Evolutionary conservation across 2,888 invertebrate genomes (phyloP).

Genomic region (Nemotelus nigrinus): DNA sequence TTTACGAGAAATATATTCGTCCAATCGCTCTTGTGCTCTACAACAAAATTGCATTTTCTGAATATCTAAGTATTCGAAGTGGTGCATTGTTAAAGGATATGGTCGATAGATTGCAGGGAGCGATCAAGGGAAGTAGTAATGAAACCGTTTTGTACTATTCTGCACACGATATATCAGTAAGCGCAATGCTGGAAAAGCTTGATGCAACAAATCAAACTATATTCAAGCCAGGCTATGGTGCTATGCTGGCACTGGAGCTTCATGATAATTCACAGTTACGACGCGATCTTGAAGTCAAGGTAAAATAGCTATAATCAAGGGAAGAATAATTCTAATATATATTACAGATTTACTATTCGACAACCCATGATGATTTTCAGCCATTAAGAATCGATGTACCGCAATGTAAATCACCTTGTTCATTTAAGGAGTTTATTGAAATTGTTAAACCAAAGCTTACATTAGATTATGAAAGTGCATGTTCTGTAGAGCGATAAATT

Average conservation of each 20-base stretch:
- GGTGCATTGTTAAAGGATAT: slow-evolving; percentile 76
- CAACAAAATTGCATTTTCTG: slow-evolving; percentile 55
- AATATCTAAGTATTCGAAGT: slow-evolving; percentile 72
- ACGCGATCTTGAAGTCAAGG: slow-evolving; percentile 67
- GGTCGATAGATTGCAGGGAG: slow-evolving; percentile 67
- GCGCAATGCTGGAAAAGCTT: slow-evolving; percentile 75
- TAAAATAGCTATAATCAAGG: slow-evolving; percentile 53
- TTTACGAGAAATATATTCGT: slow-evolving; percentile 68
- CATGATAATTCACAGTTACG: slow-evolving; percentile 63
- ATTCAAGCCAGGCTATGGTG: slow-evolving; percentile 75
- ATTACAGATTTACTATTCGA: slow-evolving; percentile 25
- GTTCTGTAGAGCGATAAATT: not conserved
- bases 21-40: not conserved
- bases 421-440: slow-evolving; percentile 1
- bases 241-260: slow-evolving; percentile 75
- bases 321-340: not conserved
- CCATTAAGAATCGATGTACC: slow-evolving; percentile 10
- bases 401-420: slow-evolving; percentile 20
- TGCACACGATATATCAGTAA: slow-evolving; percentile 80
- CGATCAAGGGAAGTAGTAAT: slow-evolving; percentile 61
- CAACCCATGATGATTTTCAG: not conserved
- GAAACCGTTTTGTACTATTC: slow-evolving; percentile 72
- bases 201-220: slow-evolving; percentile 68
- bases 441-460: not conserved
- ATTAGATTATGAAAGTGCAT: slow-evolving; percentile 12